phyloP scores from a whole-genome alignment of 1,140 invertebrate species.

The Lutraria rhynchaena region DNA sequence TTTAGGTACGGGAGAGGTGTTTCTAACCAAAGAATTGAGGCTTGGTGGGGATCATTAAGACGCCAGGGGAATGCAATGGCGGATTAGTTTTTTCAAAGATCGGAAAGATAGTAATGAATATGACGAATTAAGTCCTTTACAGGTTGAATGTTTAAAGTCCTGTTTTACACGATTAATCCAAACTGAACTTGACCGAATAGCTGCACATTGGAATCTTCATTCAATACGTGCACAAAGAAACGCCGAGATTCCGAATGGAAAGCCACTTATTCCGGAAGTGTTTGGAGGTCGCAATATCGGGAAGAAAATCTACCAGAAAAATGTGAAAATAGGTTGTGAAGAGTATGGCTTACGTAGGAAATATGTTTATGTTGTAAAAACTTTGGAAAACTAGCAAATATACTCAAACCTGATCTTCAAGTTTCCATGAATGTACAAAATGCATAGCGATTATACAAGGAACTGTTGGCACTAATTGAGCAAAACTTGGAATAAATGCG shows the following conservation, averaged over 20 bases:
- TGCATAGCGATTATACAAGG: conserved; percentile 1
- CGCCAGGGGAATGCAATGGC: conserved; percentile 27
- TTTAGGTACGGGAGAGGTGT: conserved; percentile 52
- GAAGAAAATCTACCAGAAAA: conserved; percentile 14
- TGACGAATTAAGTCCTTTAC: conserved; percentile 18
- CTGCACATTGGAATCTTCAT: conserved; percentile 40
- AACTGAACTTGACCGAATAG: conserved; percentile 42
- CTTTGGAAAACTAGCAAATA: conserved; percentile 7
- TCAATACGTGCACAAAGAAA: conserved; percentile 26
- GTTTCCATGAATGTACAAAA: neutral
- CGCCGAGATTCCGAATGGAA: conserved; percentile 32
- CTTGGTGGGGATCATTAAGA: conserved; percentile 45
- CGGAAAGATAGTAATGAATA: neutral
- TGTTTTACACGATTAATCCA: conserved; percentile 40
- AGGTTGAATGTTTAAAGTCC: conserved; percentile 42
- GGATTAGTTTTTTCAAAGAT: conserved; percentile 55
- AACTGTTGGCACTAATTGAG: conserved; percentile 20
- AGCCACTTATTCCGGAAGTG: conserved; percentile 47
- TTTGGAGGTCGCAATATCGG: conserved; percentile 34
- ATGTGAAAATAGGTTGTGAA: conserved; percentile 31
- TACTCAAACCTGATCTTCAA: conserved; percentile 31
- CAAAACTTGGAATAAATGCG: too few species aligned
- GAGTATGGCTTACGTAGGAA: conserved; percentile 14
- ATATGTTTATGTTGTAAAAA: conserved; percentile 7
- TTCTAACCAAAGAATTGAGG: conserved; percentile 51